These are phyloP conservation scores for Danaus plexippus DNA, from an alignment of 1,140 invertebrate species.

Conservation along the genomic window DNA sequence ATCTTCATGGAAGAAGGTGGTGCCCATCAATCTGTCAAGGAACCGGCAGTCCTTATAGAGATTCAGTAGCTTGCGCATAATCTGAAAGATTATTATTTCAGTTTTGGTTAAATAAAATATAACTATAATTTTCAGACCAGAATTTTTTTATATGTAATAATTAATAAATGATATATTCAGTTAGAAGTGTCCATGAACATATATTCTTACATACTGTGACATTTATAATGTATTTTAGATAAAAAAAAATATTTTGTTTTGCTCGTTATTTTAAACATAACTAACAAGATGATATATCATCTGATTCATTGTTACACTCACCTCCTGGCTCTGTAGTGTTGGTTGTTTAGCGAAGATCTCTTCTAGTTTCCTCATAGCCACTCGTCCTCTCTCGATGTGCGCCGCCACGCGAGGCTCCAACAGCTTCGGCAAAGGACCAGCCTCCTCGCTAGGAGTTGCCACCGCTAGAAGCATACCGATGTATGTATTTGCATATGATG, in stretches of 20 bases:
- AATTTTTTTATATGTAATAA: no score
- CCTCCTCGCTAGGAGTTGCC: conserved; percentile 7
- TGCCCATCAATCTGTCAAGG: conserved; percentile 87
- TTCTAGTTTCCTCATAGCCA: conserved; percentile 81
- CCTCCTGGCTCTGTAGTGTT: conserved; percentile 78
- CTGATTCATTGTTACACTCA: conserved; percentile 31
- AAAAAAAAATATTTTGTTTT: no score
- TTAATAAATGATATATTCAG: no score
- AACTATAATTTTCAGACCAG: no score
- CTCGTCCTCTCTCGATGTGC: conserved; percentile 82
- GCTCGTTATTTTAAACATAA: no score
- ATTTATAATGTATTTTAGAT: no score
- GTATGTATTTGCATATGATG: background rate
- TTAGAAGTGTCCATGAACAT: no score
- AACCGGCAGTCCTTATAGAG: conserved; percentile 91
- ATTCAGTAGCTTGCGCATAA: conserved; percentile 83
- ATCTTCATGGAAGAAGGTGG: conserved; percentile 87
- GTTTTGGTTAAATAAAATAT: background rate
- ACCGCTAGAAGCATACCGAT: background rate
- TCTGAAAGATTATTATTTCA: conserved; percentile 52
- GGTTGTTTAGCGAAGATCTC: conserved; percentile 84
- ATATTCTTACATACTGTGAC: no score
- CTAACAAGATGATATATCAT: no score
- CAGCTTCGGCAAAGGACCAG: conserved; percentile 37
- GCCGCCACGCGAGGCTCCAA: conserved; percentile 77